Evolutionary conservation across 2,888 invertebrate genomes (phyloP).

Genomic region (Nephrotoma appendiculata): DNA sequence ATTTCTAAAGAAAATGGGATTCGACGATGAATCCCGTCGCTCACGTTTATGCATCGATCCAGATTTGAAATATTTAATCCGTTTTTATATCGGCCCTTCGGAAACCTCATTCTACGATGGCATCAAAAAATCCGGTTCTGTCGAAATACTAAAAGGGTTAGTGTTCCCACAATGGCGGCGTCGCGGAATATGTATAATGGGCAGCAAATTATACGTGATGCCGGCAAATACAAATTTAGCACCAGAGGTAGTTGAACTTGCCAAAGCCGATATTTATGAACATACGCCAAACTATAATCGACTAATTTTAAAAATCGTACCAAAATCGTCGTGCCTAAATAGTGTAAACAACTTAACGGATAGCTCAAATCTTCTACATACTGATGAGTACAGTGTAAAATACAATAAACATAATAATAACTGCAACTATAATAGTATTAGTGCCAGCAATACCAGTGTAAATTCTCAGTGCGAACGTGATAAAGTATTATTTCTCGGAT

Average conservation of each 20-base stretch:
- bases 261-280: constrained; percentile 16
- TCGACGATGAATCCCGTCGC: constrained; percentile 41
- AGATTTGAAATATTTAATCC: constrained; percentile 43
- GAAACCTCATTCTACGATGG: constrained; percentile 35
- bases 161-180: constrained; percentile 55
- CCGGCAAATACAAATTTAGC: constrained; percentile 25
- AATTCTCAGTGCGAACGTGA: constrained; percentile 32
- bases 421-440: constrained; percentile 16
- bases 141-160: constrained; percentile 46
- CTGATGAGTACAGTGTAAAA: constrained; percentile 7
- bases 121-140: constrained; percentile 32
- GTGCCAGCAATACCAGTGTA: constrained; percentile 16
- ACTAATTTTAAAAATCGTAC: constrained; percentile 32
- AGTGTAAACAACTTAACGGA: constrained; percentile 14
- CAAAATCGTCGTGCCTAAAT: constrained; percentile 17
- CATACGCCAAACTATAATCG: constrained; percentile 22
- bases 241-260: constrained; percentile 18
- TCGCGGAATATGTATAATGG: constrained; percentile 42
- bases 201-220: constrained; percentile 43
- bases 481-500: constrained; percentile 45
- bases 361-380: constrained; percentile 13
- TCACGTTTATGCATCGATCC: constrained; percentile 49
- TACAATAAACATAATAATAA: constrained; percentile 22
- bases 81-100: constrained; percentile 45
- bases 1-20: constrained; percentile 42